These are phyloP conservation scores for Protomyctophum bolini DNA, from an alignment of 2,113 vertebrate genomes.

Conservation along the genomic window DNA sequence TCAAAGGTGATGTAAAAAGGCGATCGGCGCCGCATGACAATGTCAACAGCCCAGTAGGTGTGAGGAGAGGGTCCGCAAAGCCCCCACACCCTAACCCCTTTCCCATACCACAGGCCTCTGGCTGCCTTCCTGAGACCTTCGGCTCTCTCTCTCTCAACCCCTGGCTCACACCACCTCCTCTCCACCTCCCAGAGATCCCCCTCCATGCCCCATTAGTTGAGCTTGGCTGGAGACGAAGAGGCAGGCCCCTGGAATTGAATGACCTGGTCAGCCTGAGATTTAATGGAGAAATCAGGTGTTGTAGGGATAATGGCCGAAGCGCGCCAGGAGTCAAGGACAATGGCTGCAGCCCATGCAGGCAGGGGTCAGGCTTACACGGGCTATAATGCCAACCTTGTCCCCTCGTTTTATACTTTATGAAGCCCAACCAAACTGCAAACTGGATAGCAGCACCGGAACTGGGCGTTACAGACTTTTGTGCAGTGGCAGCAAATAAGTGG, in stretches of 20 bases:
- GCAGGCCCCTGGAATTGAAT: constrained; percentile 93
- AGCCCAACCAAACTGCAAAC: constrained; percentile 54
- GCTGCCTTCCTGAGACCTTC: constrained; percentile 56
- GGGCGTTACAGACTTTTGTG: constrained; percentile 66
- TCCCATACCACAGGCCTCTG: constrained; percentile 53
- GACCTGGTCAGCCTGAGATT: constrained; percentile 96
- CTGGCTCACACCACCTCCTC: constrained; percentile 63
- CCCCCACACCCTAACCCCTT: constrained; percentile 63
- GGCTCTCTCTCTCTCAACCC: constrained; percentile 52
- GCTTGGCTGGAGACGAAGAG: constrained; percentile 95
- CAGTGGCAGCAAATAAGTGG: constrained; percentile 67
- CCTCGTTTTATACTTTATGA: constrained; percentile 70
- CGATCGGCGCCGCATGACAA: constrained; percentile 86
- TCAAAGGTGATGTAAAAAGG: constrained; percentile 95
- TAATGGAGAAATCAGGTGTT: constrained; percentile 94
- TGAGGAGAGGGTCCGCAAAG: constrained; percentile 81
- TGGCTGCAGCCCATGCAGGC: constrained; percentile 68
- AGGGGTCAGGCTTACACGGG: constrained; percentile 71
- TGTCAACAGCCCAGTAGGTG: constrained; percentile 91
- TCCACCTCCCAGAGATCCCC: constrained; percentile 70
- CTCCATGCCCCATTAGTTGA: constrained; percentile 91
- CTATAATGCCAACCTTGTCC: constrained; percentile 71
- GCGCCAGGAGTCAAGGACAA: constrained; percentile 90
- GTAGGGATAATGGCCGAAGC: constrained; percentile 86
- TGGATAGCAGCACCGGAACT: constrained; percentile 48